Evolutionary conservation across 2,888 invertebrate genomes (phyloP), one percentile per base, ranked within the genome.

Genomic region (Troilus luridus): DNA sequence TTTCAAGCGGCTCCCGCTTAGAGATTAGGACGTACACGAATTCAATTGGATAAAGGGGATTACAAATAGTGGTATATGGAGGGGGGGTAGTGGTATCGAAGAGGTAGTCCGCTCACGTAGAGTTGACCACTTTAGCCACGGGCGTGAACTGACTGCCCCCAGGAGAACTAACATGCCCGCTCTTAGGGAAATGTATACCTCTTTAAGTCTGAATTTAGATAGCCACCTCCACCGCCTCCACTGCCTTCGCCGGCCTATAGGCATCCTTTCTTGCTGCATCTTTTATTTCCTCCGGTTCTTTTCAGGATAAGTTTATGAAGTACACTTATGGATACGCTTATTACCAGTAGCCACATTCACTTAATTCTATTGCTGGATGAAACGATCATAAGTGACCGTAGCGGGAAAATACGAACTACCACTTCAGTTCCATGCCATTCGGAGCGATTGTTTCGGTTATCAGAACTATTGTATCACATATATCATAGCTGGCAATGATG

Each of bases 31-130:
- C 19, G 41, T 89, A 67, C 21, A 67, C 62, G 89, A 58, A 90
- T 90, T 90, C 90, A 90, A 90, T 90, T 90, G 90, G 90, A 77
- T 90, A 90, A 90, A 77, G 90, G 90, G 90, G 67, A 67, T 90
- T 90, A 90, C 90, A 90, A 90, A 90, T 90, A 90, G 90, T 14
- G 58, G 58, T 90, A 77, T 90, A 77, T 58, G 27, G 56, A 58
- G 8, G n/a, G 41, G n/a, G 2, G 41, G 41, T 41, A 41, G 41
- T 41, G 41, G 41, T 41, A 41, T 41, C 41, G 41, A 41, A 5
- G 12, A 21, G 41, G 77, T 67, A 90, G 17, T 14, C 90, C 6
- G 77, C 56, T 58, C 90, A 90, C 90, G 90, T 90, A 90, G 90
- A 10, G 17, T 77, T 90, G 90, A 90, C 90, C 90, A 90, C 90